Conservation (phyloP, 2,797 vertebrate species). For the Tamandua tetradactyla region DNA sequence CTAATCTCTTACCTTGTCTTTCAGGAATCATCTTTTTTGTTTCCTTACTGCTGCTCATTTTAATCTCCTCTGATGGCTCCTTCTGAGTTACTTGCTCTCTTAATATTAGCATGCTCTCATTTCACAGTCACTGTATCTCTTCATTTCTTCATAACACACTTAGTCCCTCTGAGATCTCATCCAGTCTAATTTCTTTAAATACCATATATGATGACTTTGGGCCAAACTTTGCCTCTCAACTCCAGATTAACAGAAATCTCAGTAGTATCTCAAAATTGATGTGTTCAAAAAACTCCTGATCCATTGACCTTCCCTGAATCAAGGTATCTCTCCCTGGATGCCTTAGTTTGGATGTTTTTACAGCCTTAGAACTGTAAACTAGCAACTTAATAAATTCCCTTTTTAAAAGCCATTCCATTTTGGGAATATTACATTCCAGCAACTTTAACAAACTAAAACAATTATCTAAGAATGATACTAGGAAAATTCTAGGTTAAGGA, state of each 20-base stretch:
- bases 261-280: not conserved
- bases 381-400: too few species aligned
- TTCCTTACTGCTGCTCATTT: not conserved
- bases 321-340: too few species aligned
- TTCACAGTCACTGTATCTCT: not conserved
- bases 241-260: not conserved
- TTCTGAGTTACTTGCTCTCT: not conserved
- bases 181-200: not conserved
- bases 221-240: not conserved
- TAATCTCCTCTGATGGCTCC: not conserved
- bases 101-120: not conserved
- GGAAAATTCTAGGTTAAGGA: not conserved
- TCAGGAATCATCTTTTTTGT: not conserved
- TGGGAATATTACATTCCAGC: too few species aligned
- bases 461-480: not conserved
- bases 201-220: not conserved
- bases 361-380: too few species aligned
- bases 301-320: too few species aligned
- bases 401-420: too few species aligned
- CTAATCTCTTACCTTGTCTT: not conserved
- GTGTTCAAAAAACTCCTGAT: not conserved
- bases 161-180: not conserved
- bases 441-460: too few species aligned
- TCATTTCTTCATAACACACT: not conserved
- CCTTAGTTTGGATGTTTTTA: too few species aligned